Evolutionary conservation across 2,113 vertebrate species (phyloP).

Genomic region (Pipa parva): DNA sequence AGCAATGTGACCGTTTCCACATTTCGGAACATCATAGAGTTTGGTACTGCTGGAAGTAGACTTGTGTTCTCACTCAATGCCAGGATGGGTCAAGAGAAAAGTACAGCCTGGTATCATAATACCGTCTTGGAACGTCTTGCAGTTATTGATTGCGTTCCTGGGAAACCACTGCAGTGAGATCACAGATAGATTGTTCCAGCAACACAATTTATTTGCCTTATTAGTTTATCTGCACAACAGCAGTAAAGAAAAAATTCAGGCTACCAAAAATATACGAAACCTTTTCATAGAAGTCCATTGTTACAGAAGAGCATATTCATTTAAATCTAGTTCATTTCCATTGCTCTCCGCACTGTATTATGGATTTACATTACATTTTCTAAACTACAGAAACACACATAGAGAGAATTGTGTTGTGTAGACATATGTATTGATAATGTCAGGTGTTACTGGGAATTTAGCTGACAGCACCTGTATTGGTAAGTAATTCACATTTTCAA

Average conservation of each 20-base stretch:
- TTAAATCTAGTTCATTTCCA: background rate
- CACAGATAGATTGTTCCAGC: slow-evolving; percentile 5
- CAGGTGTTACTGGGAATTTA: too few species aligned
- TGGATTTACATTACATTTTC: too few species aligned
- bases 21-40: slow-evolving; percentile 5
- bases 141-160: slow-evolving; percentile 15
- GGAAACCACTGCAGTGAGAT: slow-evolving; percentile 24
- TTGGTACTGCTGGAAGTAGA: background rate
- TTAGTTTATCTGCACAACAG: background rate
- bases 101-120: background rate
- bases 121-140: slow-evolving; percentile 21
- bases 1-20: background rate
- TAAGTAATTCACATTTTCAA: too few species aligned
- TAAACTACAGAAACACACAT: too few species aligned
- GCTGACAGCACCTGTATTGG: too few species aligned
- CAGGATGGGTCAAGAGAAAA: slow-evolving; percentile 1
- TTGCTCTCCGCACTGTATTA: too few species aligned
- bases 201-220: slow-evolving; percentile 23
- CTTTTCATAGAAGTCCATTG: background rate
- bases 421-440: too few species aligned
- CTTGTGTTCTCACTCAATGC: slow-evolving; percentile 16
- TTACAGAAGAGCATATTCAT: too few species aligned
- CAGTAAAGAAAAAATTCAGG: background rate
- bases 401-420: too few species aligned
- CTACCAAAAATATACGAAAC: background rate